Base-by-base conservation (phyloP, 2,113 vertebrate genomes). In the Xiphophorus hellerii region DNA sequence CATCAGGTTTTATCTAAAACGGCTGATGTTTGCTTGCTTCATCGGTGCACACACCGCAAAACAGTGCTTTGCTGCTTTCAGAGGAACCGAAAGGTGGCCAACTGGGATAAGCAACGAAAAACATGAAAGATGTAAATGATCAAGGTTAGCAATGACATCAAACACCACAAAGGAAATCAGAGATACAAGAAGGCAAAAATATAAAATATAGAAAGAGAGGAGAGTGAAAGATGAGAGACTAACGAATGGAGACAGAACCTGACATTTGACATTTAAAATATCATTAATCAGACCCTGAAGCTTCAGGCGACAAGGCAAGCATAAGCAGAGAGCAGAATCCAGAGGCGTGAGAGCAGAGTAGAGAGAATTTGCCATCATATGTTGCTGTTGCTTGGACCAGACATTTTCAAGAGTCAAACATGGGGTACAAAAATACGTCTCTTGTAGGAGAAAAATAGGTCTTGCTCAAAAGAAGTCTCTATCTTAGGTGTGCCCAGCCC, bases 401-500 rank as follows among this genome's bases (percentile, higher is more conserved):
- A 66, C 54, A 69, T 62, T 60, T 77, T 74, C 17, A 69, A 66
- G 25, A 62, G 30, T 31, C 37, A 62, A 68, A 78, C 31, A 25
- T 6, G 62, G 3, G 13, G 35, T 58, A 33, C 61, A 51, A 39
- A 35, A 67, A 37, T 70, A 66, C 6, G 3, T 27, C 5, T 37
- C 7, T 28, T 42, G 6, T 8, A 67, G 10, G 17, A 48, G 37
- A 27, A 25, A 62, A 42, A 44, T 33, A 62, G 27, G 69, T 77
- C 35, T 58, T 67, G 84, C 69, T 88, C 89, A 87, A 80, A 91
- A 92, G 89, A 87, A 92, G 80, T 84, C 66, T 78, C 78, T 11
- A 66, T 85, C 86, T 78, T 71, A n/a, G 15, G 69, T 86, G 73
- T 64, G 86, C 86, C 80, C 73, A 71, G 88, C 76, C 74, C 73